phyloP scores from a whole-genome alignment of 2,797 vertebrate genomes.

The Alcedo quadribrachys region DNA sequence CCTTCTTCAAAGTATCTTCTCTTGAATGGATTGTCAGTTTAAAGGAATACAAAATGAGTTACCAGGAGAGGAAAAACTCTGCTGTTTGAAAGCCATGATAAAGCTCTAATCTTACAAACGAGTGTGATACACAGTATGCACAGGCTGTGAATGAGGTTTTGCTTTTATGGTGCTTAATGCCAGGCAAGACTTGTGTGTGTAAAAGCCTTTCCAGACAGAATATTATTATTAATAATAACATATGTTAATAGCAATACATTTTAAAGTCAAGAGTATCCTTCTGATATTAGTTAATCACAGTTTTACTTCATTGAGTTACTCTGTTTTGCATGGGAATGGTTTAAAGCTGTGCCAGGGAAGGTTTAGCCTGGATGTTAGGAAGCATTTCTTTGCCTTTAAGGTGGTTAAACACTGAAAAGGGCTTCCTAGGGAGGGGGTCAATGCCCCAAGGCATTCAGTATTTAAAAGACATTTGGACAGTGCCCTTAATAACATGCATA shows the following conservation, averaged over 20 bases:
- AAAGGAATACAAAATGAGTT: conserved; percentile 48
- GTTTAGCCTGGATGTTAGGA: not conserved
- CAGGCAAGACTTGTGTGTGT: not conserved
- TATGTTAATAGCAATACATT: not conserved
- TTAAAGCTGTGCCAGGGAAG: not conserved
- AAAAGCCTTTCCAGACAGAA: not conserved
- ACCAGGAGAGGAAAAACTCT: conserved; percentile 4
- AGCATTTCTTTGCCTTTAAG: not conserved
- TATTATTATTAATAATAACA: not conserved
- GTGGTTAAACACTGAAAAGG: not conserved
- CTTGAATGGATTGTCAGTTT: conserved; percentile 37
- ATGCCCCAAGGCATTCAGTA: not conserved
- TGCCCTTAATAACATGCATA: not conserved
- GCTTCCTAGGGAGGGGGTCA: not conserved
- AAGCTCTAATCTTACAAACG: conserved; percentile 56
- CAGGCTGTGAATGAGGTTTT: not conserved
- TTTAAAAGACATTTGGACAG: not conserved
- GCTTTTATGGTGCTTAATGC: not conserved
- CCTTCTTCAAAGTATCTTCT: not conserved
- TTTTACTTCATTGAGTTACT: not conserved
- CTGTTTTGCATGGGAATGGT: not conserved
- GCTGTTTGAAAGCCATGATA: not conserved
- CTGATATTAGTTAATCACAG: not conserved
- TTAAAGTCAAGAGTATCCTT: not conserved
- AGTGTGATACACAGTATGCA: not conserved